phyloP scores from a whole-genome alignment of 2,888 invertebrate genomes.

The Leptogaster cylindrica region DNA sequence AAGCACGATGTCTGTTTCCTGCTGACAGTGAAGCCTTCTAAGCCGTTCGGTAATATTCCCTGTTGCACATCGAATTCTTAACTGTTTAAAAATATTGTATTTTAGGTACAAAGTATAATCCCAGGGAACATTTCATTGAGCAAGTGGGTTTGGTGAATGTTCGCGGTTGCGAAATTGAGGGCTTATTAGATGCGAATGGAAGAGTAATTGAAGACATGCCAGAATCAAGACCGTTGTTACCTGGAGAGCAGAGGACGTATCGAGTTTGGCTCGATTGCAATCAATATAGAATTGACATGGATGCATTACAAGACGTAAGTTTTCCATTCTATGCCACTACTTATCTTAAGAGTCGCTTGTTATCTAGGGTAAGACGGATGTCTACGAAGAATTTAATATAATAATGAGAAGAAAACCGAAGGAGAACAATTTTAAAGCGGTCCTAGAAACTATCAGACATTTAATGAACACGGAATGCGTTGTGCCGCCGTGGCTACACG shows the following conservation, averaged over 20 bases:
- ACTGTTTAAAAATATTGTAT: background rate
- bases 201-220: slow-evolving; percentile 96
- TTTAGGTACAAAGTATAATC: slow-evolving; percentile 78
- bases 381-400: slow-evolving; percentile 93
- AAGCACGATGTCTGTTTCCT: slow-evolving; percentile 99
- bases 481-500: slow-evolving; percentile 95
- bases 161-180: slow-evolving; percentile 97
- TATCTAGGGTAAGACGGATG: slow-evolving; percentile 67
- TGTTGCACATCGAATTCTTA: background rate
- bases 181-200: slow-evolving; percentile 95
- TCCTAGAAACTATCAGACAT: slow-evolving; percentile 96
- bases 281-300: slow-evolving; percentile 94
- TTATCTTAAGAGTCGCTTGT: no score
- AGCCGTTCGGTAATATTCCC: slow-evolving; percentile 73
- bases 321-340: slow-evolving; percentile 17
- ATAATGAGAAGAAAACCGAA: slow-evolving; percentile 98
- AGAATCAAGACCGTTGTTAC: slow-evolving; percentile 83
- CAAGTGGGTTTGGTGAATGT: slow-evolving; percentile 92
- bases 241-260: slow-evolving; percentile 90
- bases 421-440: slow-evolving; percentile 99
- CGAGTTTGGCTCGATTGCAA: slow-evolving; percentile 95
- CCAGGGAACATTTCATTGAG: slow-evolving; percentile 83
- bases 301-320: slow-evolving; percentile 76
- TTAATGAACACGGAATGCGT: slow-evolving; percentile 99
- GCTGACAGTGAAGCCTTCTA: slow-evolving; percentile 85